Percentiles rank a stretch among this genome's conserved stretches.
Conservation (phyloP, 2,888 invertebrate genomes). For the Timema podura region DNA sequence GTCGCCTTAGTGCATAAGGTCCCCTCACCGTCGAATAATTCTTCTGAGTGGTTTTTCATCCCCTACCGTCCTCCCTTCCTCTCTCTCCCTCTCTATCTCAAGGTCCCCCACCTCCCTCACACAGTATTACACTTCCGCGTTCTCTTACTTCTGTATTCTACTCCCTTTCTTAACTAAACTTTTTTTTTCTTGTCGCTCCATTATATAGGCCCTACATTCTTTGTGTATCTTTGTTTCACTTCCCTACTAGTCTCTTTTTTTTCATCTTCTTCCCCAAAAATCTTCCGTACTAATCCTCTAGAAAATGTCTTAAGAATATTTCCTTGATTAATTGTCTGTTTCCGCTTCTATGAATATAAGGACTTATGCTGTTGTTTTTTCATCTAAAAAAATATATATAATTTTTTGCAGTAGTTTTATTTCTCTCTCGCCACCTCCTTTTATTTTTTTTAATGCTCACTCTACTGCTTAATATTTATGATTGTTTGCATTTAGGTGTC, state of each 20-base stretch:
- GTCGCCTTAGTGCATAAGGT: too few species aligned
- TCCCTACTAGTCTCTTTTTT: too few species aligned
- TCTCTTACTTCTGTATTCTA: background rate
- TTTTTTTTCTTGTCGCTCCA: constrained; percentile 13
- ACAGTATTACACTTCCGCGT: background rate
- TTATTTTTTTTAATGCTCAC: too few species aligned
- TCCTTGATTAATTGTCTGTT: constrained; percentile 14
- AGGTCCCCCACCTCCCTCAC: too few species aligned
- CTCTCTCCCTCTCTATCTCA: constrained; percentile 1
- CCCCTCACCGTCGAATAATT: background rate
- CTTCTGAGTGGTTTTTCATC: constrained; percentile 1
- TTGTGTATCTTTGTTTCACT: too few species aligned
- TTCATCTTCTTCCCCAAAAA: background rate
- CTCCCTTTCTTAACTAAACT: background rate
- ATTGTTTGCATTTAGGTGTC: too few species aligned
- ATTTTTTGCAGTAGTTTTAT: too few species aligned
- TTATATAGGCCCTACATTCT: background rate
- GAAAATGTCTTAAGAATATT: constrained; percentile 12
- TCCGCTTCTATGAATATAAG: constrained; percentile 3
- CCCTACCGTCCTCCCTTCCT: background rate
- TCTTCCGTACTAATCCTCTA: background rate
- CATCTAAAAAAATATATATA: too few species aligned
- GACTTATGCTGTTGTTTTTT: too few species aligned
- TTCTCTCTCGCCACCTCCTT: too few species aligned
- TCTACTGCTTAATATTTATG: too few species aligned